Conservation (phyloP, 1,140 invertebrate genomes). For the Aphis craccivora region DNA sequence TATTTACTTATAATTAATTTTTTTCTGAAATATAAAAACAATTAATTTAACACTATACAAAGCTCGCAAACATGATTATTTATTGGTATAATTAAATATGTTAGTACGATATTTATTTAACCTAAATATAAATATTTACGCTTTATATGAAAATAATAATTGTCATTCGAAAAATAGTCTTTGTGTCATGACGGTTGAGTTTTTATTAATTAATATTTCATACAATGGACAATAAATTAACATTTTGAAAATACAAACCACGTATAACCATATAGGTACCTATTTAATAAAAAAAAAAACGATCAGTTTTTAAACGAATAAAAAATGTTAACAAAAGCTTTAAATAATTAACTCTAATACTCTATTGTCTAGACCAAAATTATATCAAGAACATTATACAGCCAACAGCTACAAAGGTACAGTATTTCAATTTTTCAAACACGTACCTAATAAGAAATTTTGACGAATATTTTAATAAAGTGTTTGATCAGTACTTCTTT, state of each 20-base stretch:
- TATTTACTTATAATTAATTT: neutral
- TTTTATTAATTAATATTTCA: neutral
- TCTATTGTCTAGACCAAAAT: neutral
- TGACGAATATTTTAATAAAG: neutral
- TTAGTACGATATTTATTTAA: neutral
- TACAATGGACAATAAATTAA: neutral
- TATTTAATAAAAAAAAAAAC: neutral
- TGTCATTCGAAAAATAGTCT: neutral
- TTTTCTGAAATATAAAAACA: neutral
- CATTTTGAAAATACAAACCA: neutral
- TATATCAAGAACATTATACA: neutral
- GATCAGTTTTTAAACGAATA: neutral
- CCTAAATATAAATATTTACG: neutral
- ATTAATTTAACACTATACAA: neutral
- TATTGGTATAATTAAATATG: neutral
- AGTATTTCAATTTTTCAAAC: neutral
- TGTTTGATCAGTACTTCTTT: neutral
- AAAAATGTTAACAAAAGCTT: neutral
- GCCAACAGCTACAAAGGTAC: neutral
- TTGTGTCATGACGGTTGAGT: neutral
- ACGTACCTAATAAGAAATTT: neutral
- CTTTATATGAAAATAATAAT: neutral
- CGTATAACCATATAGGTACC: neutral
- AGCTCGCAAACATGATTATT: neutral
- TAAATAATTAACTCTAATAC: neutral